Percentiles rank a stretch among this genome's conserved stretches.
These are phyloP conservation scores for Shinisaurus crocodilurus DNA, from an alignment of 2,113 vertebrate genomes.

Conservation along the genomic window DNA sequence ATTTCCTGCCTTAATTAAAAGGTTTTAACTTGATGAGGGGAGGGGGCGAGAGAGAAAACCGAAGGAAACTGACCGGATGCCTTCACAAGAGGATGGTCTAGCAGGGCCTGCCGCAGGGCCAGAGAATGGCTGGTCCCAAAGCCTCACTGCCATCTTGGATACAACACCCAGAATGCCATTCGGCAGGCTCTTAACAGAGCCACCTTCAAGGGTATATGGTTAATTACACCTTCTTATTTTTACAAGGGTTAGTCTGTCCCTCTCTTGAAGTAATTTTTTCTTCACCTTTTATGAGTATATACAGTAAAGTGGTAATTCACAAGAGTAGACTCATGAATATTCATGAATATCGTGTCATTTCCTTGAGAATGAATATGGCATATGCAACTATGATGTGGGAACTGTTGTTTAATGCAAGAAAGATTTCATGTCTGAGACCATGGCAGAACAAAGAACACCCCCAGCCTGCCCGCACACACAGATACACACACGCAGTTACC, in stretches of 20 bases:
- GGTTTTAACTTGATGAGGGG: neutral
- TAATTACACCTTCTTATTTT: neutral
- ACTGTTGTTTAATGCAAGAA: neutral
- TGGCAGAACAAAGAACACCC: neutral
- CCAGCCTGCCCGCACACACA: neutral
- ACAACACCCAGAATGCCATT: neutral
- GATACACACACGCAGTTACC: neutral
- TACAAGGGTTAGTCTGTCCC: neutral
- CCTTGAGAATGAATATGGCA: neutral
- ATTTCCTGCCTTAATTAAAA: conserved; percentile 70
- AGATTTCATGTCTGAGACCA: neutral
- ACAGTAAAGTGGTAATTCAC: neutral
- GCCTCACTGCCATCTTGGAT: neutral
- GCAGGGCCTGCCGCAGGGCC: neutral
- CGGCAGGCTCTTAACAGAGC: neutral
- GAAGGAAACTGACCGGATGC: conserved; percentile 3
- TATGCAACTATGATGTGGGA: neutral
- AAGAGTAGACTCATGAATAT: neutral
- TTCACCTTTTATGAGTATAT: neutral
- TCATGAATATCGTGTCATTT: conserved; percentile 3
- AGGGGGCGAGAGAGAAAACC: neutral
- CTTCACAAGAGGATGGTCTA: neutral
- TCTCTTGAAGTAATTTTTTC: neutral
- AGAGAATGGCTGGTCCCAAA: neutral
- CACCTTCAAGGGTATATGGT: neutral